A percentile compares a stretch with the other conserved stretches of the same genome.
Evolutionary conservation across 2,797 vertebrate genomes (phyloP).

Genomic region (Apogon hyalosoma): DNA sequence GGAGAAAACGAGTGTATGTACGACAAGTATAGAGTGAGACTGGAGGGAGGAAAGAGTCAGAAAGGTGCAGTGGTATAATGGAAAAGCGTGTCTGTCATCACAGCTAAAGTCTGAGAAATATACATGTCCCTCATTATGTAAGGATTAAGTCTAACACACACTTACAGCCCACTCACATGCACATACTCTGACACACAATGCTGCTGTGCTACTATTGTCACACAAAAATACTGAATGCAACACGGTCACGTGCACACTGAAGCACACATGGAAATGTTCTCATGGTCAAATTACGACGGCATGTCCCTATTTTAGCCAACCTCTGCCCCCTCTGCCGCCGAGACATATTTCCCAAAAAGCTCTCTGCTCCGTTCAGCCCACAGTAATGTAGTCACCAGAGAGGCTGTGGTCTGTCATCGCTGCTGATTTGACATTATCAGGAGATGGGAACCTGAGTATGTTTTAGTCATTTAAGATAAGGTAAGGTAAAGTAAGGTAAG

Average conservation of each 20-base stretch:
- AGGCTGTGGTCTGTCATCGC: background rate
- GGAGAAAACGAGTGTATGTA: constrained; percentile 21
- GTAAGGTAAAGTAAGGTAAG: too few species aligned
- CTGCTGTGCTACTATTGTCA: background rate
- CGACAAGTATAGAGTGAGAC: constrained; percentile 6
- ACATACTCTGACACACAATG: constrained; percentile 20
- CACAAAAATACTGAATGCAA: constrained; percentile 26
- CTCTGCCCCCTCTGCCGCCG: constrained; percentile 49
- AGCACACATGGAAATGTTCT: constrained; percentile 58
- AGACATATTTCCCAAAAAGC: constrained; percentile 51
- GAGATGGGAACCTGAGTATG: constrained; percentile 8
- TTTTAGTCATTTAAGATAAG: constrained; percentile 11
- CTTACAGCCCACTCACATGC: constrained; percentile 33
- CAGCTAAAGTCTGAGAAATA: constrained; percentile 64
- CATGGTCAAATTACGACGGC: constrained; percentile 62
- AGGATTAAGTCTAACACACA: constrained; percentile 66
- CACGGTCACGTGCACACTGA: constrained; percentile 20
- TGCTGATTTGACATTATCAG: constrained; percentile 2
- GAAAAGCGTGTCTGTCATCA: constrained; percentile 72
- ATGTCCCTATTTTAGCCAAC: constrained; percentile 64
- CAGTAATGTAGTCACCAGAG: constrained; percentile 16
- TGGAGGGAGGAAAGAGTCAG: constrained; percentile 6
- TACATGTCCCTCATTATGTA: constrained; percentile 69
- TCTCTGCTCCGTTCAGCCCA: constrained; percentile 31
- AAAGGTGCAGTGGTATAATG: constrained; percentile 43